Evolutionary conservation across 1,140 invertebrate species (phyloP), one percentile per base, ranked within the genome.

Genomic region (Meloidogyne floridensis): DNA sequence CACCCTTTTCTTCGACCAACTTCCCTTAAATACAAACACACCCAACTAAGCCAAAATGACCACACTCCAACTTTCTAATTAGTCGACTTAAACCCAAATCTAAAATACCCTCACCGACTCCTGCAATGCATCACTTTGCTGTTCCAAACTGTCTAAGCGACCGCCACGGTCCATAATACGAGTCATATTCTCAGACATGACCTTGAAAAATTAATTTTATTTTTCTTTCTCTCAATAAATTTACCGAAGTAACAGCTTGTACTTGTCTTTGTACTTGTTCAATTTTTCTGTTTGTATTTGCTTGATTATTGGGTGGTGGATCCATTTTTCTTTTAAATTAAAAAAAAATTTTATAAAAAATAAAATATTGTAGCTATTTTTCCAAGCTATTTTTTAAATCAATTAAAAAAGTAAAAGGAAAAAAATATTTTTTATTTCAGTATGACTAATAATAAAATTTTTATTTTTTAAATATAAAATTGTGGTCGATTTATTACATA

Each of bases 131-230:
- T 79, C 65, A 51, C 59, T 79, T 13, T 72, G 77, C 6, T 69
- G 54, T 20, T 79, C 77, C 65, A 79, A 72, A 47, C 47, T 20
- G 13, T 79, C 77, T 4, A 79, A 15, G 3, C 77, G 77, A 54
- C 72, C 77, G 20, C 77, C 77, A 7, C 77, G 43, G 13, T 79
- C 77, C 20, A 79, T 51, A 72, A 79, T 71, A 5, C 77, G 77
- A 1, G 54, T 18, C 77, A 79, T 72, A 15, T 79, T 79, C 32
- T 79, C 54, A 47, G 77, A 71, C 77, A 79, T 79, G 18, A 79
- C 65, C 77, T 79, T 32, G 32, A 47, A 9, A 51, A 20, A 42
- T 71, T 71, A 71, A 32, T 32, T 32, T 71, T 71, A 6, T 6
- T 6, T 7, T 42, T 20, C 18, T 71, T 42, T 18, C 70, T 2